These are phyloP conservation scores for Notolepis coatsorum DNA, from an alignment of 2,797 vertebrate species.

Conservation along the genomic window DNA sequence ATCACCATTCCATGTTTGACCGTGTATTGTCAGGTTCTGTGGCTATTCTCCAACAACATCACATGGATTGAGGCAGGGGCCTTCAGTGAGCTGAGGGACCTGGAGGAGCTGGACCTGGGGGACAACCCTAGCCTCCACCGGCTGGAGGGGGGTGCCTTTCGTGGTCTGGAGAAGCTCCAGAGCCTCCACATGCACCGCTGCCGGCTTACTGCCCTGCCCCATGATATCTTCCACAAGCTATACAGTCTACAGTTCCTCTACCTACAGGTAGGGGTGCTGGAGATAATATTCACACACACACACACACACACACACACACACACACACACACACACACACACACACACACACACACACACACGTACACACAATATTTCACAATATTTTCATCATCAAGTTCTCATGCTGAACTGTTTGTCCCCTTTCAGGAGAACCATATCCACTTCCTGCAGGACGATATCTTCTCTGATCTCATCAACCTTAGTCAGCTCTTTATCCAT, in stretches of 20 bases:
- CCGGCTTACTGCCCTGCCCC: slow-evolving; percentile 90
- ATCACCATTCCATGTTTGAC: slow-evolving; percentile 3
- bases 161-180: slow-evolving; percentile 93
- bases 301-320: neutral
- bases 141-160: slow-evolving; percentile 94
- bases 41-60: slow-evolving; percentile 98
- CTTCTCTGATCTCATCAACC: slow-evolving; percentile 95
- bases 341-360: slow-evolving; percentile 25
- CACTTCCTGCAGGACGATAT: slow-evolving; percentile 96
- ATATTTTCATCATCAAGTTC: neutral
- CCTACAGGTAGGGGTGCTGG: slow-evolving; percentile 85
- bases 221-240: slow-evolving; percentile 92
- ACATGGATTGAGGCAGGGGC: slow-evolving; percentile 94
- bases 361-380: slow-evolving; percentile 1
- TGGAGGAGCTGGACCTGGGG: slow-evolving; percentile 97
- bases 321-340: neutral
- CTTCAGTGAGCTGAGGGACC: slow-evolving; percentile 93
- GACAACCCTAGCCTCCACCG: slow-evolving; percentile 93
- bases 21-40: slow-evolving; percentile 83
- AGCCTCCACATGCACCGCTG: slow-evolving; percentile 97
- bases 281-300: slow-evolving; percentile 7
- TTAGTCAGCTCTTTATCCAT: slow-evolving; percentile 95
- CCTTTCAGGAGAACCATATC: slow-evolving; percentile 93
- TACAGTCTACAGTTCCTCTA: slow-evolving; percentile 98
- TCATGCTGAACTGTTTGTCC: slow-evolving; percentile 69